Conservation (phyloP, 2,888 invertebrate genomes). For the Spodoptera exigua region DNA sequence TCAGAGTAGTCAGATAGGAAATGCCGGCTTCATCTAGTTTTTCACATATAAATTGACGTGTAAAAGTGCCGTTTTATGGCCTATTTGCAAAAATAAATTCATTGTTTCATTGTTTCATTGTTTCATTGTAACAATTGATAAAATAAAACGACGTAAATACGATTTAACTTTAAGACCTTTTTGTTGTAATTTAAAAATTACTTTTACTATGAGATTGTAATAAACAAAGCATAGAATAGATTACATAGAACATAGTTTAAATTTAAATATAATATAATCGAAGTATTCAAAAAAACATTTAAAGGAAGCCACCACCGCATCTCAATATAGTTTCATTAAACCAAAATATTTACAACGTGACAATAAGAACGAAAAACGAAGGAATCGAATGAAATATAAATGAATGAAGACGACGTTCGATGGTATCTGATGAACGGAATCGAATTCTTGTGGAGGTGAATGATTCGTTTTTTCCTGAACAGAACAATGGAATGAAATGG, state of each 20-base stretch:
- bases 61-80: no score
- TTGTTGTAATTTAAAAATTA: no score
- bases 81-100: no score
- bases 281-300: background rate
- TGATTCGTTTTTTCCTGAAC: conserved; percentile 49
- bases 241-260: background rate
- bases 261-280: background rate
- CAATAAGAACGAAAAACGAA: conserved; percentile 40
- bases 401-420: conserved; percentile 52
- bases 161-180: no score
- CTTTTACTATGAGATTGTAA: no score
- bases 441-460: conserved; percentile 59
- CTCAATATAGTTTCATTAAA: conserved; percentile 29
- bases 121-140: no score
- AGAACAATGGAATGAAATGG: conserved; percentile 49
- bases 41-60: no score
- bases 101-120: no score
- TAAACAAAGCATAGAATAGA: background rate
- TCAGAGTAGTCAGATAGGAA: no score
- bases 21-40: no score
- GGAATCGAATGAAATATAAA: conserved; percentile 52
- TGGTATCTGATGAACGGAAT: conserved; percentile 62
- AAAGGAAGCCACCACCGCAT: conserved; percentile 20
- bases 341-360: conserved; percentile 51
- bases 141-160: no score